Evolutionary conservation across 2,888 invertebrate species (phyloP).

Genomic region (Plemyria rubiginata): DNA sequence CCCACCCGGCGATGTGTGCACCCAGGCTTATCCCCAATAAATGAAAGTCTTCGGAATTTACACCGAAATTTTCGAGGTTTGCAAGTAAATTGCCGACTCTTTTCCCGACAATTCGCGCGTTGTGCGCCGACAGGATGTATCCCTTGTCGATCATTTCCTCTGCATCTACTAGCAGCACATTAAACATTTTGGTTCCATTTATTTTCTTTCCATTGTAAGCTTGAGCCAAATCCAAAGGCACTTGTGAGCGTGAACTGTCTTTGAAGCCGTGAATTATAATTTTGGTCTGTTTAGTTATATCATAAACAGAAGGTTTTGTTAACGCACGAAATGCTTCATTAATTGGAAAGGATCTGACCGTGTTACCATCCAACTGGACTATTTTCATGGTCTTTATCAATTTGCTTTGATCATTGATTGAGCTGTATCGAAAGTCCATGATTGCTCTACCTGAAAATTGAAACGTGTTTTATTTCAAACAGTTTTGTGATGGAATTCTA

Average conservation of each 20-base stretch:
- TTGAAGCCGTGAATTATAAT: conserved; percentile 78
- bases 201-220: conserved; percentile 72
- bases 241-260: conserved; percentile 73
- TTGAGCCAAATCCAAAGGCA: conserved; percentile 71
- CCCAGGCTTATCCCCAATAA: conserved; percentile 85
- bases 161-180: conserved; percentile 76
- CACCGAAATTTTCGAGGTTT: conserved; percentile 73
- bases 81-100: conserved; percentile 81
- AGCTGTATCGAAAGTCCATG: conserved; percentile 69
- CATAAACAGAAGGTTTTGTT: conserved; percentile 64
- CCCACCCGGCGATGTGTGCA: conserved; percentile 83
- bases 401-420: conserved; percentile 61
- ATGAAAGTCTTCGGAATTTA: conserved; percentile 80
- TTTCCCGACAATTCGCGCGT: conserved; percentile 78
- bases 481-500: conserved; percentile 3
- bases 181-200: conserved; percentile 59
- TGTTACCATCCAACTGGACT: conserved; percentile 61
- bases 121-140: conserved; percentile 75
- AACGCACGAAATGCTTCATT: conserved; percentile 68
- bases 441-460: conserved; percentile 75
- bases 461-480: conserved; percentile 2
- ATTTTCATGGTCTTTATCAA: conserved; percentile 74
- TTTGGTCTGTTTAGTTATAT: conserved; percentile 78
- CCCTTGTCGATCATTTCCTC: conserved; percentile 74
- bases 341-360: conserved; percentile 62